Conservation (phyloP, 2,113 vertebrate genomes). For the Corvus cornix region DNA sequence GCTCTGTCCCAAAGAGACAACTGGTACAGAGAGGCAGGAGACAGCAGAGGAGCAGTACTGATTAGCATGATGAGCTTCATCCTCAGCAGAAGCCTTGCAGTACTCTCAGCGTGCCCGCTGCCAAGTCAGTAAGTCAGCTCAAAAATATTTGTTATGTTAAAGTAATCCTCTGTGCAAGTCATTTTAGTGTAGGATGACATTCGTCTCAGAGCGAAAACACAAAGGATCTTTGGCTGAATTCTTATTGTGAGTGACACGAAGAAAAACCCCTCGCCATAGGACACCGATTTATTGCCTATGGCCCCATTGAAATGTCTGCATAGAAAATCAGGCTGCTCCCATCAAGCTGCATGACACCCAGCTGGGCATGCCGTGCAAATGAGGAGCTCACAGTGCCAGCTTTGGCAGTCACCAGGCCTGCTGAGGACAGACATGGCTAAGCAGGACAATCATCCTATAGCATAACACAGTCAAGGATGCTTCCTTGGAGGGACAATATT, state of each 20-base stretch:
- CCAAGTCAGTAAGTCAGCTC: not conserved
- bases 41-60: not conserved
- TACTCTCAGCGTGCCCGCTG: not conserved
- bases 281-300: not conserved
- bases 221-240: constrained; percentile 1
- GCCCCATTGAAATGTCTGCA: not conserved
- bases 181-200: not conserved
- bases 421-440: not conserved
- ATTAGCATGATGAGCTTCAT: not conserved
- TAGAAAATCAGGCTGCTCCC: constrained; percentile 1
- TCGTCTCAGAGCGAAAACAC: not conserved
- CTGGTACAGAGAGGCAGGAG: not conserved
- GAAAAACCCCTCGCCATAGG: not conserved
- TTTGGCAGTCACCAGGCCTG: not conserved
- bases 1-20: not conserved
- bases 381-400: not conserved
- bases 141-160: constrained; percentile 18
- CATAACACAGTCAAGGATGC: not conserved
- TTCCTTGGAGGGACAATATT: not conserved
- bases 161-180: not conserved
- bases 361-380: not conserved
- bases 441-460: not conserved
- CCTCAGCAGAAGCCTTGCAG: not conserved
- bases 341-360: not conserved
- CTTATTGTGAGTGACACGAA: not conserved